phyloP scores from a whole-genome alignment of 2,797 vertebrate genomes.

The Hapalemur alaotrensis region DNA sequence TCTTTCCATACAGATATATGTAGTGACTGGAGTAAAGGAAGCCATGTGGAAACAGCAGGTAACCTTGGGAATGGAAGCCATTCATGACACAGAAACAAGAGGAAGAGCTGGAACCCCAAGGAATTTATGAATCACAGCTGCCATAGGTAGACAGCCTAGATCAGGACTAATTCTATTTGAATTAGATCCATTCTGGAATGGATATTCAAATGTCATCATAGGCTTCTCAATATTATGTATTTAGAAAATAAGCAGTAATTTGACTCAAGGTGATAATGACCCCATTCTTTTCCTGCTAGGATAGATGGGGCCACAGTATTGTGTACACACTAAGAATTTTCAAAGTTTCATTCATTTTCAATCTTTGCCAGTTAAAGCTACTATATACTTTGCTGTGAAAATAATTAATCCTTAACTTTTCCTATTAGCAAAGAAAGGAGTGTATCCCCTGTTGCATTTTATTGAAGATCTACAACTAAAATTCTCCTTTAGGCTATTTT shows the following conservation, averaged over 20 bases:
- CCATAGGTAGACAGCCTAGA: neutral
- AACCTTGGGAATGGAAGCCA: neutral
- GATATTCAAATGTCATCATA: neutral
- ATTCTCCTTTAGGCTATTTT: neutral
- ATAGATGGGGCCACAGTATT: neutral
- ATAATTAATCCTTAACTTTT: neutral
- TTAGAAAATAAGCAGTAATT: conserved; percentile 20
- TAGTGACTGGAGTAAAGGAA: neutral
- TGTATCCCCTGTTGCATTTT: neutral
- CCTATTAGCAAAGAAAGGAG: neutral
- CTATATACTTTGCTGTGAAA: neutral
- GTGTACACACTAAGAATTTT: neutral
- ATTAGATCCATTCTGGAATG: neutral
- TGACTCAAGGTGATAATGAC: neutral
- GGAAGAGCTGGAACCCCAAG: neutral
- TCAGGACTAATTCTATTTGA: neutral
- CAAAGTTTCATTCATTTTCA: conserved; percentile 33
- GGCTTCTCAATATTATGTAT: neutral
- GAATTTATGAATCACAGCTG: neutral
- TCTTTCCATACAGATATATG: neutral
- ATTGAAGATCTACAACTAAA: neutral
- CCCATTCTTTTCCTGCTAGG: neutral
- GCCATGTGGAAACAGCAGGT: neutral
- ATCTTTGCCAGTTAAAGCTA: neutral
- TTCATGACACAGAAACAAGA: neutral